Base-by-base conservation (phyloP, 2,797 vertebrate genomes). In the Sternarchorhynchus goeldii region DNA sequence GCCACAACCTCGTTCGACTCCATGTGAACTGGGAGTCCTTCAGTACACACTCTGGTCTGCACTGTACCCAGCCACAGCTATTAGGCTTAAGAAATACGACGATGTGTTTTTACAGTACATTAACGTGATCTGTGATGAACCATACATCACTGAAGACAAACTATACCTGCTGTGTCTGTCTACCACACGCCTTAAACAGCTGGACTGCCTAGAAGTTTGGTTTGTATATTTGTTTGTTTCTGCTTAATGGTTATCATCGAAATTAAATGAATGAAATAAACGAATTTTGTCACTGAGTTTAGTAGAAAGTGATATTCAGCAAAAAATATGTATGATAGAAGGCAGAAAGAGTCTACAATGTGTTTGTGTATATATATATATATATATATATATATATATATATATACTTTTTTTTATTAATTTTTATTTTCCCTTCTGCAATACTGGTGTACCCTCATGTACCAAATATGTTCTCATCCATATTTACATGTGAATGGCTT, bases 1-100 rank as follows among this genome's bases (percentile, higher is more conserved):
- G 60, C 66, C 20, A 17, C 75, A 75, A 83, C 84, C 80, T 85
- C 81, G 82, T 78, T 78, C 82, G 80, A 82, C 84, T 76, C 70
- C 71, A 58, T 25, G 71, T 31, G 50, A 75, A 74, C 75, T 73
- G 82, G 71, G 70, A 14, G 8, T 53, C 45, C 32, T n/a, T 34
- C 64, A 70, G 73, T 25, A 41, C 58, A n/a, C 18, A 39, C 57
- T 56, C 36, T 34, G 74, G 53, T 75, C 58, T 45, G 34, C 58
- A 34, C 65, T 56, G 66, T 68, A 75, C 31, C 31, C 72, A 69
- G 41, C 36, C 56, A 21, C 45, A 70, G 34, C 59, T 75, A 58
- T 75, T 69, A 76, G 50, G 76, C 73, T 66, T 34, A 71, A 70
- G 32, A 73, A 63, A 57, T 70, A 56, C 10, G 41, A 39, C 12